Evolutionary conservation across 2,888 invertebrate genomes (phyloP).

Genomic region (Pyrrhosoma nymphula): DNA sequence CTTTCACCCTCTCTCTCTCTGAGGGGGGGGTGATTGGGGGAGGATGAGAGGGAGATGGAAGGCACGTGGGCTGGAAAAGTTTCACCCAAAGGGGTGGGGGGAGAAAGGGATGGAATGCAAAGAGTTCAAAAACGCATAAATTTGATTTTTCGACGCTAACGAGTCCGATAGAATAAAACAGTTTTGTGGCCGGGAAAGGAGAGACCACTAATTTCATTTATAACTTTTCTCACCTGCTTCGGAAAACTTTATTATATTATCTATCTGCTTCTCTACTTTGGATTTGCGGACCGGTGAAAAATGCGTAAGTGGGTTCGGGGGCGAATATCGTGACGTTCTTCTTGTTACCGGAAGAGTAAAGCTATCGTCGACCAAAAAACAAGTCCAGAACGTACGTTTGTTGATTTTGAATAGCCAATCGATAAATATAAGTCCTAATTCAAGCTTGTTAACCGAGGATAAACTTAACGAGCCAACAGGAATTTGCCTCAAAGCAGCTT

Average conservation of each 20-base stretch:
- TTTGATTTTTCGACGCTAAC: constrained; percentile 11
- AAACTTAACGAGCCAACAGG: no score
- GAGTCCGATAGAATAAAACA: not conserved
- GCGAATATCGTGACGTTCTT: no score
- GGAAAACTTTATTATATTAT: not conserved
- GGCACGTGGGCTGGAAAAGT: not conserved
- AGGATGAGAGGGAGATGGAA: not conserved
- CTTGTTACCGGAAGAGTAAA: no score
- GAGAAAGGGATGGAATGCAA: not conserved
- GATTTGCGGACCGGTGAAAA: no score
- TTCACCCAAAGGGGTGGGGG: not conserved
- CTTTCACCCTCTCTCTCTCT: not conserved
- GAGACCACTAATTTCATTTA: not conserved
- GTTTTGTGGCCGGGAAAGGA: not conserved
- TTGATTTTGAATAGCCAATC: no score
- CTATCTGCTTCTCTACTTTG: not conserved
- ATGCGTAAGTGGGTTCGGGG: no score
- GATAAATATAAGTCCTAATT: no score
- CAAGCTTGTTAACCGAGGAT: no score
- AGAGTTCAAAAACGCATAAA: constrained; percentile 4
- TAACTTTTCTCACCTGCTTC: constrained; percentile 29
- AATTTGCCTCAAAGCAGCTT: no score
- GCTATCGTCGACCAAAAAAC: no score
- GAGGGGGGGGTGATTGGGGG: not conserved
- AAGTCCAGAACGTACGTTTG: no score